Evolutionary conservation across 2,888 invertebrate species (phyloP), one percentile per base, ranked within the genome.

Genomic region (Pseudeuparius sepicola): DNA sequence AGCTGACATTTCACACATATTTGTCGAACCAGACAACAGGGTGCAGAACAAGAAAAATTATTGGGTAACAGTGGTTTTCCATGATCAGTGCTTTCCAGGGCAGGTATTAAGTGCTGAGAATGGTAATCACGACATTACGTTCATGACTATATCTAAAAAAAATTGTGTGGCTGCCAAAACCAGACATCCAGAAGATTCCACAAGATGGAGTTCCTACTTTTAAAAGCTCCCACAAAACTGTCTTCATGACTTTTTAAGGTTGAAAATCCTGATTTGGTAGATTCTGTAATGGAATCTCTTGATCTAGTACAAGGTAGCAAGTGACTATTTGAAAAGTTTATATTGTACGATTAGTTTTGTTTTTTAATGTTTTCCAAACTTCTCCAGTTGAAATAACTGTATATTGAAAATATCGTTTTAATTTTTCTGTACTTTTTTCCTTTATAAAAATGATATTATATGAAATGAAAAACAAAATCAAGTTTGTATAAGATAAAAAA

Each of bases 41-140:
- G 20, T 20, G 6, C 6, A 20, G n/a, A 7, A 20, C n/a, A n/a
- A 20, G n/a, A 20, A 20, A 20, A n/a, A n/a, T 20, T 6, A 20
- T 20, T 20, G 20, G 20, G 20, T 20, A n/a, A n/a, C 20, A 20
- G 20, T 20, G 7, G 20, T 20, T 20, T 20, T 20, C n/a, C 7
- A 20, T 20, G 20, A 20, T 20, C 7, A 20, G n/a, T 20, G 20
- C 7, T 20, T 20, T 20, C 20, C 20, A 20, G 20, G 20, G 20
- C 20, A 20, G 20, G 20, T 20, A n/a, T 6, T 20, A n/a, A 6
- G n/a, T 6, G 20, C 20, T 20, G 20, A 20, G 7, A 20, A n/a
- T 20, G n/a, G n/a, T n/a, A 20, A 20, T 20, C 20, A 7, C n/a
- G 20, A 20, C 6, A 20, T 20, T 7, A 20, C 20, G n/a, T 20